Percentiles rank a stretch among this genome's conserved stretches.
These are phyloP conservation scores for Tipula unca DNA, from an alignment of 2,888 invertebrate species.

Conservation along the genomic window DNA sequence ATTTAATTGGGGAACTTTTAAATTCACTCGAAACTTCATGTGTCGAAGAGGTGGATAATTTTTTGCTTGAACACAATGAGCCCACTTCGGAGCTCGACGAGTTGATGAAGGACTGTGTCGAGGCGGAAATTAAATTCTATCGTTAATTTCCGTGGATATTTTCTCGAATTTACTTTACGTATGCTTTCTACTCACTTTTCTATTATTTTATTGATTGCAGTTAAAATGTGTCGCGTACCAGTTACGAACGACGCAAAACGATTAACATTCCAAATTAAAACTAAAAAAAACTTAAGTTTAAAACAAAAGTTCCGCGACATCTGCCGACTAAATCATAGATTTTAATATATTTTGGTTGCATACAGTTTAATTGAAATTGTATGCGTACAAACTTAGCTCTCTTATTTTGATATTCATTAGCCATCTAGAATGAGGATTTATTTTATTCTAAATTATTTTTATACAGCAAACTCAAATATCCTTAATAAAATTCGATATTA, in stretches of 20 bases:
- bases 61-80: slow-evolving; percentile 42
- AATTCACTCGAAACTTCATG: slow-evolving; percentile 45
- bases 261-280: not conserved
- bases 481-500: not conserved
- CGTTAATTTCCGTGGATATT: slow-evolving; percentile 37
- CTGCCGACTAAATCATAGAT: not conserved
- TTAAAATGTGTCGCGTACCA: not conserved
- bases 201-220: slow-evolving; percentile 8
- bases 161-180: not conserved
- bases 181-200: not conserved
- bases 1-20: slow-evolving; percentile 35
- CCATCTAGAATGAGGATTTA: not conserved
- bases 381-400: not conserved
- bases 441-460: not conserved
- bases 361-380: not conserved
- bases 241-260: not conserved
- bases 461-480: not conserved
- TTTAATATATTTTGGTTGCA: not conserved
- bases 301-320: not conserved
- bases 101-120: slow-evolving; percentile 58
- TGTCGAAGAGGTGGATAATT: slow-evolving; percentile 46
- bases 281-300: not conserved
- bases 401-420: not conserved
- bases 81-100: slow-evolving; percentile 49
- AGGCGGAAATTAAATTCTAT: slow-evolving; percentile 59